A percentile compares a stretch with the other conserved stretches of the same genome.
phyloP scores from a whole-genome alignment of 2,113 vertebrate species.

The Peromyscus maniculatus region DNA sequence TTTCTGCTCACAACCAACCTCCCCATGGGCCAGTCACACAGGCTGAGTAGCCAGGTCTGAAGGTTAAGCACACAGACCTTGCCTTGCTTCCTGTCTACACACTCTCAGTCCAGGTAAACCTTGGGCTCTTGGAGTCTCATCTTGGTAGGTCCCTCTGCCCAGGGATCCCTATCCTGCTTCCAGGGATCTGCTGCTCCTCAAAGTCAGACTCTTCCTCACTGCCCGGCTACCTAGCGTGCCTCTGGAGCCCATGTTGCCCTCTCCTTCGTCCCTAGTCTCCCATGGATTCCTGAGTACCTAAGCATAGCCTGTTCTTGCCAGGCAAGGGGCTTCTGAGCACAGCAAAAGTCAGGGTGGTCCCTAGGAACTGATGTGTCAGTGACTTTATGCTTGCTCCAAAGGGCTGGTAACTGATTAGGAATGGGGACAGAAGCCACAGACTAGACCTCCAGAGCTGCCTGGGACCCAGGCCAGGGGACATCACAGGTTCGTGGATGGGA shows the following conservation, averaged over 20 bases:
- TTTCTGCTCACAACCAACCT: not conserved
- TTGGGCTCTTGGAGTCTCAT: not conserved
- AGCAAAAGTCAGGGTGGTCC: not conserved
- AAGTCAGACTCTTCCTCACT: not conserved
- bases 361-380: too few species aligned
- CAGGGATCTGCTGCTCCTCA: not conserved
- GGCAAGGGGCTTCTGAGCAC: too few species aligned
- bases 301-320: not conserved
- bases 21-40: not conserved
- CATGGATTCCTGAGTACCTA: not conserved
- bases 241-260: not conserved
- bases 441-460: not conserved
- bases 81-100: not conserved
- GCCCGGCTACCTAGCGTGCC: not conserved
- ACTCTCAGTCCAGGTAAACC: not conserved
- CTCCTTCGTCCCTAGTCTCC: not conserved
- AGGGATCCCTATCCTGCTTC: not conserved
- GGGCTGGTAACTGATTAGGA: not conserved
- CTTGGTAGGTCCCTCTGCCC: not conserved
- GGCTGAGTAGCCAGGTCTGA: not conserved
- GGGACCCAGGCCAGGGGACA: not conserved
- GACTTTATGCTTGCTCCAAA: not conserved
- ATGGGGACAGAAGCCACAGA: not conserved
- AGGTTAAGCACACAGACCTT: not conserved
- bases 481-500: not conserved